Evolutionary conservation across 2,113 vertebrate species (phyloP), one percentile per base, ranked within the genome.

Genomic region (Clarias magur): DNA sequence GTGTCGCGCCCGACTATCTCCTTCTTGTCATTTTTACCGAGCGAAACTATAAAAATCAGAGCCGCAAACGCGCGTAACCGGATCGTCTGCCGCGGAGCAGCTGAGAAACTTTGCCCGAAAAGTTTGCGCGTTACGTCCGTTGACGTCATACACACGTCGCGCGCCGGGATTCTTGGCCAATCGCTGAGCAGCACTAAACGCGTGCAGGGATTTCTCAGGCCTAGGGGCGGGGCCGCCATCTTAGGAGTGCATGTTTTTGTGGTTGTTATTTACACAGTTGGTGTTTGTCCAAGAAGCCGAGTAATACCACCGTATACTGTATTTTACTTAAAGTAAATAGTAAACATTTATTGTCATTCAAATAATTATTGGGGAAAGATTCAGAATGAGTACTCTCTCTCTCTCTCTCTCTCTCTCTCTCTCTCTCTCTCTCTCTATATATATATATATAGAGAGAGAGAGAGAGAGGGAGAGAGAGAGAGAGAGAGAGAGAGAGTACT

Each of bases 191-290:
- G 5, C 82, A 1, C 42, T 70, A 21, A 57, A 30, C 21, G 67
- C 21, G 83, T 59, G 83, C 17, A 73, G 83, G 12, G 83, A 84
- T 84, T 84, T 84, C 83, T 72, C 67, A 56, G 12, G 82, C 42
- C 16, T 25, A 21, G 82, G 63, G 67, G 82, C 63, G 83, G 83
- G 63, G 83, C 68, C 54, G 38, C 67, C 53, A 34, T 62, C 23
- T 42, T 42, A 81, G 30, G 21, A 80, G 78, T 0, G 27, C 78
- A 34, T 59, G 78, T 80, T 17, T 17, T 42, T 59, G 2, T 23
- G 27, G 19, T 56, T 84, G n/a, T 59, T 84, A 38, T 84, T 72
- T 84, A 60, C 54, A 23, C 67, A 38, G n/a, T 56, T 70, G 82
- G 19, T 81, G 57, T 62, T 34, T 62, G 34, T 81, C 79, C 57